Evolutionary conservation across 2,797 vertebrate genomes (phyloP).

Genomic region (Percopsis omiscomaycus): DNA sequence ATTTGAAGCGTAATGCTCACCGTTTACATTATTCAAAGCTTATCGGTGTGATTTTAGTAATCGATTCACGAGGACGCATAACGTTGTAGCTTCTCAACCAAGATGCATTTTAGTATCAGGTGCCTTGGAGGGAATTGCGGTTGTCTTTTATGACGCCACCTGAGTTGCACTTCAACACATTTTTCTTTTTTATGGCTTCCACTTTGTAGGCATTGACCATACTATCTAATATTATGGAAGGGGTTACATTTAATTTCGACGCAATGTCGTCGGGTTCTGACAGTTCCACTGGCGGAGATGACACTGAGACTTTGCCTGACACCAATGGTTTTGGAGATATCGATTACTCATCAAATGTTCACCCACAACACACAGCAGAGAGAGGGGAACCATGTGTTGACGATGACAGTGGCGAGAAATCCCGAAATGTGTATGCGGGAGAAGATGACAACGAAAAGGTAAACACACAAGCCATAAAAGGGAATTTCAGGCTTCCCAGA

Average conservation of each 20-base stretch:
- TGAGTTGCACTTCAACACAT: neutral
- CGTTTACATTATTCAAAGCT: no score
- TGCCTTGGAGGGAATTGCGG: neutral
- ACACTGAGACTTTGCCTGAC: conserved; percentile 6
- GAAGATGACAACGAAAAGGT: conserved; percentile 75
- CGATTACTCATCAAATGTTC: conserved; percentile 22
- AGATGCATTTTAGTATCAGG: no score
- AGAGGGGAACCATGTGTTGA: conserved; percentile 18
- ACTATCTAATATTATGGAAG: conserved; percentile 41
- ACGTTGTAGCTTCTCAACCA: no score
- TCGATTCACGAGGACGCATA: no score
- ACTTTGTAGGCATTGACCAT: neutral
- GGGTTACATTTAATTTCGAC: conserved; percentile 23
- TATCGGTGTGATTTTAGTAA: no score
- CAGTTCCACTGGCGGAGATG: conserved; percentile 64
- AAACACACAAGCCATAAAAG: conserved; percentile 31
- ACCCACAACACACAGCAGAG: conserved; percentile 7
- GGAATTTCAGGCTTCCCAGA: no score
- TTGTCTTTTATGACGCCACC: neutral
- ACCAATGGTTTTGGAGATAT: conserved; percentile 16
- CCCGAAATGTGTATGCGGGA: conserved; percentile 44
- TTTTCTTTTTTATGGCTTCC: neutral
- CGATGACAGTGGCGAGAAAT: conserved; percentile 23
- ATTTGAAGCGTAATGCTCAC: no score
- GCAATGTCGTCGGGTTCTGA: conserved; percentile 51